A percentile compares a stretch with the other conserved stretches of the same genome.
Evolutionary conservation across 2,113 vertebrate genomes (phyloP).

Genomic region (Sakesphorus luctuosus): DNA sequence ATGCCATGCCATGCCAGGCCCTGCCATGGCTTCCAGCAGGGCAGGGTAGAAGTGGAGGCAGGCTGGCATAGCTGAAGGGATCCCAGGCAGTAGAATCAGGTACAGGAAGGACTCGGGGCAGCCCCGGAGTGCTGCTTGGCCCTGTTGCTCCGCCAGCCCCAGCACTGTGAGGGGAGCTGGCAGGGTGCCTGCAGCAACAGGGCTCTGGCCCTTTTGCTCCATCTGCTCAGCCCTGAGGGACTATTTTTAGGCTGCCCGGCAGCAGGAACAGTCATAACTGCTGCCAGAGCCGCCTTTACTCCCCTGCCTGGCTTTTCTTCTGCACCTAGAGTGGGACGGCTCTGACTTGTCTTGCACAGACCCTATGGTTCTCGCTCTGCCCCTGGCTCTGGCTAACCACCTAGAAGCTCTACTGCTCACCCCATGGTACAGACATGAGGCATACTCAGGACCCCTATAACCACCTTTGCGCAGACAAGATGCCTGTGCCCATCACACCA

Average conservation of each 20-base stretch:
- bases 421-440: fast-evolving
- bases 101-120: fast-evolving
- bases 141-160: background rate
- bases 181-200: background rate
- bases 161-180: background rate
- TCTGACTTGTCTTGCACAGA: background rate
- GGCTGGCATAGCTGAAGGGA: background rate
- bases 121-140: background rate
- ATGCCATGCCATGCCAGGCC: background rate
- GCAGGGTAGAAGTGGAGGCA: background rate
- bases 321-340: background rate
- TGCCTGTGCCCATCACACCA: fast-evolving
- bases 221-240: background rate
- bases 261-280: background rate
- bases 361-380: background rate
- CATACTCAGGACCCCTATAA: fast-evolving
- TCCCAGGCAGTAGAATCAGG: background rate
- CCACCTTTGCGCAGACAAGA: background rate
- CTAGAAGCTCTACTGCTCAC: background rate
- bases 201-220: background rate
- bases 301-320: background rate
- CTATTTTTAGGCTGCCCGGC: background rate
- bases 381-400: fast-evolving
- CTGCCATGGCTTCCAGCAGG: background rate
- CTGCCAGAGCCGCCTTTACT: background rate